Percentiles rank a stretch among this genome's conserved stretches.
phyloP scores from a whole-genome alignment of 2,888 invertebrate species.

The Ophonus ardosiacus region DNA sequence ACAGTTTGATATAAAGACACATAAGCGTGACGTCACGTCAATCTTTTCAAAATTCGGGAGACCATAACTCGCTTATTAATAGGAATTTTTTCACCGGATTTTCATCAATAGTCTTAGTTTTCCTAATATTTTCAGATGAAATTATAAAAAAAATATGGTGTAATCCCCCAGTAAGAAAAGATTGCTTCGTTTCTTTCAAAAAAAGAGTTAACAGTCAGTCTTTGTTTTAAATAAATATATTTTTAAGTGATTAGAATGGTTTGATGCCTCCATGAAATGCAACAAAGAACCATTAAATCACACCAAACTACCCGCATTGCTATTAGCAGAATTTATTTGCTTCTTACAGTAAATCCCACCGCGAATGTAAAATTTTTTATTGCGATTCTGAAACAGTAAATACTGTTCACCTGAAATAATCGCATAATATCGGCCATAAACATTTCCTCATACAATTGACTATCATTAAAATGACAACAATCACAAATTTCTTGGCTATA shows the following conservation, averaged over 20 bases:
- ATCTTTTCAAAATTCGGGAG: too few species aligned
- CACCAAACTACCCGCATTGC: not conserved
- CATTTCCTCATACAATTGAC: slow-evolving; percentile 43
- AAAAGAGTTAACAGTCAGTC: too few species aligned
- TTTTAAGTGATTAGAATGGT: not conserved
- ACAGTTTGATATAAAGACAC: too few species aligned
- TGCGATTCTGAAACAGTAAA: slow-evolving; percentile 23
- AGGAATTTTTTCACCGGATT: too few species aligned
- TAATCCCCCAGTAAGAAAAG: too few species aligned
- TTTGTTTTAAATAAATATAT: too few species aligned
- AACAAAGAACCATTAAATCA: not conserved
- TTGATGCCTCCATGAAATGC: not conserved
- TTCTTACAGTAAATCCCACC: slow-evolving; percentile 7
- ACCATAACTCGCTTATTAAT: too few species aligned
- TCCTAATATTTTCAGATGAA: too few species aligned
- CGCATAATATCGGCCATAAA: slow-evolving; percentile 44
- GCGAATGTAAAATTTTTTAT: slow-evolving; percentile 10
- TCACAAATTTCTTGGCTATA: slow-evolving; percentile 48
- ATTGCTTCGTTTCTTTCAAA: too few species aligned
- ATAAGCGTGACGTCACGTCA: too few species aligned
- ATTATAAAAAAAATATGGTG: too few species aligned
- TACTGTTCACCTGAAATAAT: slow-evolving; percentile 35
- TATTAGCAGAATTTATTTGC: not conserved
- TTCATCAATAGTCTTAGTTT: too few species aligned
- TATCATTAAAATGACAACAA: slow-evolving; percentile 50